Evolutionary conservation across 1,140 invertebrate genomes (phyloP), one percentile per base, ranked within the genome.

Genomic region (Macrobrachium nipponense): DNA sequence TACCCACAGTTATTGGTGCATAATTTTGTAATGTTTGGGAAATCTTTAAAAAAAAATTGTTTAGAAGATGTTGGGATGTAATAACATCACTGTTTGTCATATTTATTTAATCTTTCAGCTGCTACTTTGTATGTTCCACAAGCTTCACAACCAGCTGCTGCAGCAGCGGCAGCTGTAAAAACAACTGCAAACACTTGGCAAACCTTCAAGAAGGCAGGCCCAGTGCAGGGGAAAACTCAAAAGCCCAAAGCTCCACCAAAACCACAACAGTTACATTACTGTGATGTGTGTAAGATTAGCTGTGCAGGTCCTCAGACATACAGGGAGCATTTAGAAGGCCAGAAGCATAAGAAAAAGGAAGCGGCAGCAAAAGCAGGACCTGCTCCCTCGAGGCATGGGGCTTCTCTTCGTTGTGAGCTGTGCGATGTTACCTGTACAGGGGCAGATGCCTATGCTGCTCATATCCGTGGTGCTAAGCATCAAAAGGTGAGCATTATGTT

Each of bases 291-390:
- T 92, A 98, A 99, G 91, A 99, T 99, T 90, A 98, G 97, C 88
- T 99, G 97, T 92, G 97, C 97, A 89, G 97, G 97, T 1, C 96
- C 97, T 4, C 96, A 96, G 93, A 89, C 88, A 27, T 89, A 89
- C 75, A 62, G 97, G 80, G 98, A 99, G 91, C 98, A 99, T 93
- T 92, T 99, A 87, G 98, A 98, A 91, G 98, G 98, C 0, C 97
- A 99, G 91, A 98, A 98, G 91, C 98, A 99, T 92, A 99, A 99
- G 92, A 99, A 99, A 93, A 98, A 98, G 91, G 98, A 99, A 91
- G 96, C 96, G 17, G 95, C 96, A 14, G 93, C 95, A 20, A 98
- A 98, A 92, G 90, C 92, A 91, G 89, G 91, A 90, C 90, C 78
- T 91, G 72, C 87, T 27, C 78, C 89, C 59, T 87, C 89, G 62